Conservation (phyloP, 2,888 invertebrate genomes). For the Melanchra persicariae region DNA sequence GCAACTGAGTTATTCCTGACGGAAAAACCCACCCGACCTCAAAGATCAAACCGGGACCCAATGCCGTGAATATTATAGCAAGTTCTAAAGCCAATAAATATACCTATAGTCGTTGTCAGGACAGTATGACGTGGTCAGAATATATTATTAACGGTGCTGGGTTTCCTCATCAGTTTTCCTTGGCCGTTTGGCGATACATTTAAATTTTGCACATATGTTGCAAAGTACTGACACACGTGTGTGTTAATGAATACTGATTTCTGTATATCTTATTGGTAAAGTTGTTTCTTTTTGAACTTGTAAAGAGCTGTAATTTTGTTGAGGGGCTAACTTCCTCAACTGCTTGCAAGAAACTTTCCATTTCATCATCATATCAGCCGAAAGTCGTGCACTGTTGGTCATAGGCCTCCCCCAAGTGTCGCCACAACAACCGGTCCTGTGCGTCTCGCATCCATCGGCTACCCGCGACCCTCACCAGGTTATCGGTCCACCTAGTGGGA, state of each 20-base stretch:
- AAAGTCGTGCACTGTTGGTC: too few relatives aligned
- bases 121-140: slow-evolving; percentile 51
- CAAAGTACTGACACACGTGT: slow-evolving; percentile 29
- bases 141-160: slow-evolving; percentile 33
- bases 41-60: neutral
- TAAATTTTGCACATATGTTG: slow-evolving; percentile 55
- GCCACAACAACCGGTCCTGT: too few relatives aligned
- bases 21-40: slow-evolving; percentile 4
- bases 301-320: neutral
- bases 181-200: slow-evolving; percentile 42
- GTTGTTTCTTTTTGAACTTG: slow-evolving; percentile 11
- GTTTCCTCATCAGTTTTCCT: slow-evolving; percentile 61
- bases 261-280: neutral
- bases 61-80: slow-evolving; percentile 37
- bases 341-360: neutral
- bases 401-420: too few relatives aligned
- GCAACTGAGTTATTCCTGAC: neutral
- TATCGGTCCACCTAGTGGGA: too few relatives aligned
- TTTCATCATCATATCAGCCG: too few relatives aligned
- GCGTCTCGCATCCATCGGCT: too few relatives aligned
- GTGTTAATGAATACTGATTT: slow-evolving; percentile 44
- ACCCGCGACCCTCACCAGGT: too few relatives aligned
- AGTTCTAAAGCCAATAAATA: slow-evolving; percentile 46
- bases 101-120: slow-evolving; percentile 20
- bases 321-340: neutral